Conservation (phyloP, 2,888 invertebrate genomes). For the Microchrysa polita region DNA sequence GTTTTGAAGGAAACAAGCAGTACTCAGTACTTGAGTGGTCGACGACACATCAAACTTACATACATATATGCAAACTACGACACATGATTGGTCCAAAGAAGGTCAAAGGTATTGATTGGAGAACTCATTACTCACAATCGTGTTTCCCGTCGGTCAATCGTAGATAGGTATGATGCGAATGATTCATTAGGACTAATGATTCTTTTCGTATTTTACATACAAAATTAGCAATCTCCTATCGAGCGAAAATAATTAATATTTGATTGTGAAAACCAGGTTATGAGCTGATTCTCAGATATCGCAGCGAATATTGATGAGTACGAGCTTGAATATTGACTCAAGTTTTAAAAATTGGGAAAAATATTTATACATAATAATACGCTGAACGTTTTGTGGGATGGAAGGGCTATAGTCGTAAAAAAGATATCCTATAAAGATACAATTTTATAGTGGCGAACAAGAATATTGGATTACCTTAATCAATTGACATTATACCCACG, state of each 20-base stretch:
- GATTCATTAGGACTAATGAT: background rate
- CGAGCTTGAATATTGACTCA: no score
- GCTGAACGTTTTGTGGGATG: no score
- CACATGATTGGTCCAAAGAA: constrained; percentile 18
- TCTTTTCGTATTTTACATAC: background rate
- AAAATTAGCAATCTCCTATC: background rate
- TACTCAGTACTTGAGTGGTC: no score
- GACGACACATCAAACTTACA: background rate
- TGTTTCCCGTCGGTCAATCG: background rate
- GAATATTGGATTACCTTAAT: no score
- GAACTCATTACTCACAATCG: constrained; percentile 32
- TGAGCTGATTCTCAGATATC: background rate
- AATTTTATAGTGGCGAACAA: no score
- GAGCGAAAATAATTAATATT: background rate
- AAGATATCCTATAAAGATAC: no score
- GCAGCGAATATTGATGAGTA: no score
- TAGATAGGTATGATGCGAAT: background rate
- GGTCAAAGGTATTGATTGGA: constrained; percentile 36
- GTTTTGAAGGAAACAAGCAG: background rate
- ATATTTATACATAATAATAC: no score
- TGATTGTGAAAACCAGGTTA: constrained; percentile 1
- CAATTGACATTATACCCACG: no score
- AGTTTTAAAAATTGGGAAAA: no score
- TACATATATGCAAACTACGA: background rate
- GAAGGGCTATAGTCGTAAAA: no score